A percentile compares a stretch with the other conserved stretches of the same genome.
Evolutionary conservation across 2,888 invertebrate genomes (phyloP).

Genomic region (Ormyrus thymus): DNA sequence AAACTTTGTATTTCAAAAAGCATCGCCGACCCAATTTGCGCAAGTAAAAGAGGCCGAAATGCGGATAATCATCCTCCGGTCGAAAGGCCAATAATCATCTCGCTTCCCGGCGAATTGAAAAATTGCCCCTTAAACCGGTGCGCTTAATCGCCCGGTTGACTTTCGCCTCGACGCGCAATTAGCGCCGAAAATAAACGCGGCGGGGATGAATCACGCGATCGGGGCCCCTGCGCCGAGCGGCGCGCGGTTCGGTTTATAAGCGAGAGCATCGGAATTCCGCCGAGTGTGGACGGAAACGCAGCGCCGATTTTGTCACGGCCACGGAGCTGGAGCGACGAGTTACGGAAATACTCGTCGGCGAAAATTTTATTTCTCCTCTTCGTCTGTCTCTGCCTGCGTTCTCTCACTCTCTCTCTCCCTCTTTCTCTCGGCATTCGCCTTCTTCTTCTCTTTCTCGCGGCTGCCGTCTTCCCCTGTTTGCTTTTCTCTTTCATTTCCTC

Average conservation of each 20-base stretch:
- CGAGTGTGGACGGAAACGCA: conserved; percentile 18
- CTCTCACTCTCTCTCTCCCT: conserved; percentile 10
- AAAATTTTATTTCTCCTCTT: conserved; percentile 48
- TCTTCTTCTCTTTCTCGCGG: conserved; percentile 4
- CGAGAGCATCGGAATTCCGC: conserved; percentile 16
- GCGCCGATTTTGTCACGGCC: conserved; percentile 47
- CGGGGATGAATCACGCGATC: conserved; percentile 5
- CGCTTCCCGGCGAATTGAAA: no score
- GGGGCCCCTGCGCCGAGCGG: background rate
- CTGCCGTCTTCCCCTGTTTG: conserved; percentile 38
- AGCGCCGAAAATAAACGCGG: conserved; percentile 8
- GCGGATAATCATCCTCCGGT: no score
- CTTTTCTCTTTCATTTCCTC: conserved; percentile 47
- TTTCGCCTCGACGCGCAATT: background rate
- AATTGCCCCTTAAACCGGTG: no score
- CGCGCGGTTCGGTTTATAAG: conserved; percentile 6
- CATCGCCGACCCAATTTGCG: no score
- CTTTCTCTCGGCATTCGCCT: conserved; percentile 15
- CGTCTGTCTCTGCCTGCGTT: conserved; percentile 11
- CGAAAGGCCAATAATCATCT: no score
- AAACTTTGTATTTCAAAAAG: no score
- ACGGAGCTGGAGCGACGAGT: conserved; percentile 7
- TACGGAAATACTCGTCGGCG: conserved; percentile 44
- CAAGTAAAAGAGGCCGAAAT: no score
- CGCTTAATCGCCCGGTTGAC: no score